Base-by-base conservation (phyloP, 2,888 invertebrate species). In the Cantharis rustica region DNA sequence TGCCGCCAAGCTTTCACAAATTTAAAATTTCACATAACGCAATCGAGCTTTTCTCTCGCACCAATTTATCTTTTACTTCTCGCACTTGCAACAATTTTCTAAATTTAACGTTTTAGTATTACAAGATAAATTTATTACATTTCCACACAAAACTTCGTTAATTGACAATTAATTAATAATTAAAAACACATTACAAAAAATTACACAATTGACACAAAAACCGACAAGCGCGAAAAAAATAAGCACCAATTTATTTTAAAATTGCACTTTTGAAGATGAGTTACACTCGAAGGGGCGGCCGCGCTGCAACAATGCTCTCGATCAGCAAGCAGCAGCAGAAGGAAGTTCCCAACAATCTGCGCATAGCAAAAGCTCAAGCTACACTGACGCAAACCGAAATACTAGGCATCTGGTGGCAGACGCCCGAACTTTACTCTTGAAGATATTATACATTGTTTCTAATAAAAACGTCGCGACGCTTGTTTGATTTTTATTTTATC, bases 291-390 rank as follows among this genome's bases (percentile, higher is more conserved):
- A 75, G 75, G 75, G 75, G 75, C 75, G 75, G 75, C 75, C 75
- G 75, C 71, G 70, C 75, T 70, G 66, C 70, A 71, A 75, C 75
- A 71, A 75, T 75, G 75, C 75, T 70, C 75, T 75, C 75, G 63
- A 64, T 47, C n/a, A 68, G 75, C 71, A 20, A 23, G 20, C 17
- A 66, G 20, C 71, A 75, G 71, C 71, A 71, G 75, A 70, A 74
- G 68, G 27, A 72, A 69, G 63, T 68, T 72, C 72, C 75, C 75
- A 71, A 69, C 61, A 71, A 71, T 85, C 86, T 84, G 85, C 82
- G 84, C 87, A 83, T 84, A 83, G 83, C 84, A 83, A 83, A 85
- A 85, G 87, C 86, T 85, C 84, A 85, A 86, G 85, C 87, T 85
- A 84, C 84, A 88, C 88, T 88, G 86, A 86, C 82, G 82, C 79